Percentiles rank a stretch among this genome's conserved stretches.
Evolutionary conservation across 2,113 vertebrate genomes (phyloP).

Genomic region (Dolichallabes microphthalmus): DNA sequence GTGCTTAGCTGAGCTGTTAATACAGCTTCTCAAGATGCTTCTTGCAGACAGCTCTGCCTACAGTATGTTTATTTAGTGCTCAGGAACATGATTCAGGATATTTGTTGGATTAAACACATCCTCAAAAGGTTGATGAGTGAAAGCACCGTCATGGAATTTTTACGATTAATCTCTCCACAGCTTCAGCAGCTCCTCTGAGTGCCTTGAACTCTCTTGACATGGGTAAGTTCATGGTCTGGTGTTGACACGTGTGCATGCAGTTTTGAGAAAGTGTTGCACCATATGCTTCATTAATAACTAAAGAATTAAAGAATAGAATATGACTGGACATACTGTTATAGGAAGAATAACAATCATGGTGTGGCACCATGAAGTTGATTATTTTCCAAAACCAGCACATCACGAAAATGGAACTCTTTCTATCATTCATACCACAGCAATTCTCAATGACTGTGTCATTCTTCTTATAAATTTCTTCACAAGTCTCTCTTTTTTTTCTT

Average conservation of each 20-base stretch:
- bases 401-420: neutral
- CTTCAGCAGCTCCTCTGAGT: conserved; percentile 2
- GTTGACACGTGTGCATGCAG: neutral
- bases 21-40: conserved; percentile 39
- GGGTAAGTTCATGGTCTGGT: conserved; percentile 39
- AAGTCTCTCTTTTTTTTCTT: neutral
- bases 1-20: conserved; percentile 36
- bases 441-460: neutral
- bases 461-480: neutral
- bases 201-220: conserved; percentile 18
- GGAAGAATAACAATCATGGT: neutral
- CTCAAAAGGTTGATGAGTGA: conserved; percentile 39
- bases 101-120: conserved; percentile 21
- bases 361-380: neutral
- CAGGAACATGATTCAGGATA: conserved; percentile 39
- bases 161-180: conserved; percentile 30
- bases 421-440: neutral
- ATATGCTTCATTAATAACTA: conserved; percentile 34
- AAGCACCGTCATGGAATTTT: conserved; percentile 30
- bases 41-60: conserved; percentile 43
- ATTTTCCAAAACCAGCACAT: neutral
- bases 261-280: neutral
- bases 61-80: conserved; percentile 51
- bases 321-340: neutral
- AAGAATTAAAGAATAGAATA: conserved; percentile 15